Evolutionary conservation across 2,888 invertebrate genomes (phyloP).

Genomic region (Copidosoma aretas): DNA sequence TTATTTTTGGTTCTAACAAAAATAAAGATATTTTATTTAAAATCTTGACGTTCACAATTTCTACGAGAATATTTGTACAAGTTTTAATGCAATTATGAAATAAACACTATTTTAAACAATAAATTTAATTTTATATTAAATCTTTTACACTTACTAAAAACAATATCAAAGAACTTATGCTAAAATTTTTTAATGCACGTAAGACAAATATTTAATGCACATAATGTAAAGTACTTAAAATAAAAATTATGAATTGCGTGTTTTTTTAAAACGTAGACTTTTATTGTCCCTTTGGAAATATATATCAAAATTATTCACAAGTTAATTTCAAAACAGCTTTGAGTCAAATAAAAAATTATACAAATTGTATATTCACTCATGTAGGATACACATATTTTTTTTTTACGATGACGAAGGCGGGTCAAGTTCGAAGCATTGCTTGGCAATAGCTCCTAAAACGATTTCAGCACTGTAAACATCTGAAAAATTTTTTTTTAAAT

Average conservation of each 20-base stretch:
- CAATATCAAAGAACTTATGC: conserved; percentile 5
- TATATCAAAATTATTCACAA: conserved; percentile 32
- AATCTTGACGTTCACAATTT: too few relatives aligned
- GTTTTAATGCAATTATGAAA: too few relatives aligned
- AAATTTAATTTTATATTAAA: too few relatives aligned
- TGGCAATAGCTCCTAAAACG: conserved; percentile 56
- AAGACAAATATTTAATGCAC: too few relatives aligned
- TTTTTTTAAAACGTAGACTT: conserved; percentile 14
- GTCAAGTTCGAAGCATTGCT: conserved; percentile 58
- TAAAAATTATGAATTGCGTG: too few relatives aligned
- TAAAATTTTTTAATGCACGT: too few relatives aligned
- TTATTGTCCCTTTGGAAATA: conserved; percentile 57
- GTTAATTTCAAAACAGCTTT: conserved; percentile 24
- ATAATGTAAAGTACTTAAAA: too few relatives aligned
- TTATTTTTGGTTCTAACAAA: conserved; percentile 21
- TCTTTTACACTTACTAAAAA: conserved; percentile 1
- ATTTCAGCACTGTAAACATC: conserved; percentile 61
- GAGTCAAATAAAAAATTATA: conserved; percentile 31
- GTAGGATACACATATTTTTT: too few relatives aligned
- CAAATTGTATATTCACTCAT: conserved; percentile 23
- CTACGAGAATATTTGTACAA: too few relatives aligned
- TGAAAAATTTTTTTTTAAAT: conserved; percentile 41
- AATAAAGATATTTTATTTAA: conserved; percentile 20
- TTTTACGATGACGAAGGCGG: conserved; percentile 28
- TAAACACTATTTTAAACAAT: too few relatives aligned